Conservation (phyloP, 2,113 vertebrate species). For the Rhombomys opimus region DNA sequence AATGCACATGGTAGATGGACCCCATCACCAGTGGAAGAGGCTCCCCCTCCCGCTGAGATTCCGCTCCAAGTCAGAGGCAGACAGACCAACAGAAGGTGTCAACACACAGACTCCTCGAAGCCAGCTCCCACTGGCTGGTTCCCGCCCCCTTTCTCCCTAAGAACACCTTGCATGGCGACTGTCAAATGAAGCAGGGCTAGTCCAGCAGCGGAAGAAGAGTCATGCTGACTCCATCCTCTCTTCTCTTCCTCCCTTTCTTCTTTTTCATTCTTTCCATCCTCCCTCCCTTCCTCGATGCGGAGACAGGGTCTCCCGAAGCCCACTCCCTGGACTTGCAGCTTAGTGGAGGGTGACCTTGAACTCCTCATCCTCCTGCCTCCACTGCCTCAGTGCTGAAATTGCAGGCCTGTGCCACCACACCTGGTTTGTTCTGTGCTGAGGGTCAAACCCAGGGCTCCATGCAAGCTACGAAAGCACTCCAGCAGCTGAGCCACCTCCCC, state of each 20-base stretch:
- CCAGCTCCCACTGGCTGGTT: not conserved
- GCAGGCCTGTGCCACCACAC: not conserved
- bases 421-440: too few species aligned
- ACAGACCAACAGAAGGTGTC: constrained; percentile 38
- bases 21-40: constrained; percentile 6
- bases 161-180: constrained; percentile 33
- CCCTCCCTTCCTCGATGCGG: not conserved
- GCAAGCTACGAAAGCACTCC: not conserved
- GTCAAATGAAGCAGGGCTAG: constrained; percentile 42
- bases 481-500: not conserved
- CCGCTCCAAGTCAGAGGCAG: constrained; percentile 9
- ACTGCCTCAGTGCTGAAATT: not conserved
- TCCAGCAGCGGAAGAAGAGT: constrained; percentile 28
- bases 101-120: constrained; percentile 32
- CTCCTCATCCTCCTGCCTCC: not conserved
- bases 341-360: not conserved
- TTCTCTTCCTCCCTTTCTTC: not conserved
- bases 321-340: not conserved
- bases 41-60: not conserved
- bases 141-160: constrained; percentile 1
- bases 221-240: constrained; percentile 8
- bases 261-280: not conserved
- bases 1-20: constrained; percentile 53
- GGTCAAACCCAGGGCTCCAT: not conserved
- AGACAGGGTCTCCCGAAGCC: not conserved